Evolutionary conservation across 2,888 invertebrate species (phyloP), one percentile per base, ranked within the genome.

Genomic region (Anthophora plumipes): DNA sequence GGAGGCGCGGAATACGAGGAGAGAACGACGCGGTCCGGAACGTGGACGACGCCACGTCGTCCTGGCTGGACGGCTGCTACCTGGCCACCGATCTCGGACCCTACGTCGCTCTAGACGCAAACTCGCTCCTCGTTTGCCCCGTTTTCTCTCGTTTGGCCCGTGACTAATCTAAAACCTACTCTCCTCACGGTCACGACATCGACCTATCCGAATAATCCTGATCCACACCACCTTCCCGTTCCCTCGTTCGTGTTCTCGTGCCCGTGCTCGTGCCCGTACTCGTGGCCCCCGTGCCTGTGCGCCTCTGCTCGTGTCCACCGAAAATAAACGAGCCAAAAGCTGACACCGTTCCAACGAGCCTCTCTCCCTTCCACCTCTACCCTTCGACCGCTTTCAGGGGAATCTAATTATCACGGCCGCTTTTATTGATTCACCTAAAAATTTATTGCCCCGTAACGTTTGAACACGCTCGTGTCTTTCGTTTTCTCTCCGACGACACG

Each of bases 141-240:
- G 80, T 78, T 83, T 81, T 66, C 76, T 43, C 25, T 20, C 14
- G 2, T n/a, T 46, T 31, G 64, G 72, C 73, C 73, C 81, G 79
- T 81, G 68, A 63, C 87, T 86, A 84, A 86, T 85, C 86, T 78
- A 78, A 67, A 67, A 67, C 74, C 77, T 59, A 77, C 75, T 75
- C 75, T 75, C 69, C 68, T 54, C 73, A 41, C 48, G 69, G 39
- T 66, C 76, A 50, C 71, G 79, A 80, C 79, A 71, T 54, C 72
- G 37, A 17, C 63, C 73, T 31, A 67, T 66, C 87, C 77, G 78
- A 87, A 82, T 87, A 84, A 85, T 87, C 78, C 84, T 72, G 87
- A 85, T 85, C 83, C 83, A 80, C 54, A 31, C 67, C 74, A 64
- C 75, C 75, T 63, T 71, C 17, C 22, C 17, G 12, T 20, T 68